Base-by-base conservation (phyloP, 2,888 invertebrate genomes). In the Drosophila mettleri region DNA sequence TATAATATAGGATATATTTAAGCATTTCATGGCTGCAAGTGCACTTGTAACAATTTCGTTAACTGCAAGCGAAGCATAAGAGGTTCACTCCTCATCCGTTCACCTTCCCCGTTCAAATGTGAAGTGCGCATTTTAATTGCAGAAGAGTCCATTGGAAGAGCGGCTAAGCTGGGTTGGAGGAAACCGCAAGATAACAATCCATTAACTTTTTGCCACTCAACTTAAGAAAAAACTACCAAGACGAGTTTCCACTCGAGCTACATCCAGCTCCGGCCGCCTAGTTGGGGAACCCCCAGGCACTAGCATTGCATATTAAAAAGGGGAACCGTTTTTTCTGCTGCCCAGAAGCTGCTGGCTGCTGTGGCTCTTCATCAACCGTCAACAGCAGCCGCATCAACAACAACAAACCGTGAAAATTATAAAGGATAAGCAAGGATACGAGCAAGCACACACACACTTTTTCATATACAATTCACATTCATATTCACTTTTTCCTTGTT, bases 201-300 rank as follows among this genome's bases (percentile, higher is more conserved):
- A 88, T 86, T 86, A 88, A 88, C 86, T 86, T 86, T 86, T 86
- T 86, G 86, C 88, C 88, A 86, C 86, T 86, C 76, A 75, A 78
- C 83, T 74, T 57, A 66, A 48, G 72, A 69, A 59, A 74, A 85
- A 45, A 80, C 83, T 76, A 63, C 59, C 59, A 70, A 55, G 46
- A 59, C 39, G 46, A 55, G 54, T 27, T 3, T 22, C 38, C 12
- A 27, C 46, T 41, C 36, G 10, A 49, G 57, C 22, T 36, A n/a
- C 45, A 12, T 6, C n/a, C 20, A 12, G 18, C 39, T 14, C 7
- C 20, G 1, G 1, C 18, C 38, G 6, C 53, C 54, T n/a, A 18
- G 43, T 14, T 18, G 55, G 43, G 46, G 64, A 65, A 82, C 82
- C 83, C 77, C 43, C 51, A 73, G 84, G 82, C 86, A 68, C 52